Evolutionary conservation across 2,888 invertebrate genomes (phyloP), one percentile per base, ranked within the genome.

Genomic region (Galeopsomyia nigrocyanea): DNA sequence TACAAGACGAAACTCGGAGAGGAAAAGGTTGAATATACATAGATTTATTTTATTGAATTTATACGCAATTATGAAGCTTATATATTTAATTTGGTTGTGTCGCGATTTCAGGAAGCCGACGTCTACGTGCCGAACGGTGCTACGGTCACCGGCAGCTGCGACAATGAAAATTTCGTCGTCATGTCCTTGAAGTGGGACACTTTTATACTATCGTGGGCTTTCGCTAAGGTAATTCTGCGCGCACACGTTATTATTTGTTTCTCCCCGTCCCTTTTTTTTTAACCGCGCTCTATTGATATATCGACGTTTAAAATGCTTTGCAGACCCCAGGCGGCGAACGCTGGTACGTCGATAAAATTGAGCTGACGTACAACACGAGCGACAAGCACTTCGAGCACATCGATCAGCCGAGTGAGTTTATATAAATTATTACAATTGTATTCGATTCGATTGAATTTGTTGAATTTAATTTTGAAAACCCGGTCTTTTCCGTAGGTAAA

Each of bases 321-420:
- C 84, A 95, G 95, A 95, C 95, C 1, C 94, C 94, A 31, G 95
- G 95, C 5, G 95, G 95, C 7, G 95, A 96, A 82, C 90, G 94
- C 78, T 97, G 96, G 96, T 96, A 94, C 83, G 92, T 95, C 1
- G 92, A 92, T 78, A 91, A 90, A 79, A 90, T 96, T 76, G 92
- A 92, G 79, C 87, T 96, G 70, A 90, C 90, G 3, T 95, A 94
- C 86, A 94, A 94, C 84, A 88, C 89, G 0, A 86, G 87, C 62
- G 89, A 88, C 75, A 84, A 86, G 72, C 85, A 87, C 68, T 89
- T 90, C 75, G 84, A 87, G 71, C 88, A 88, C 71, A 85, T 87
- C 68, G 87, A 87, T 74, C 84, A 86, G 71, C 87, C 87, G 75
- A 87, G 89, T 89, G 79, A 83, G 84, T 78, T 13, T n/a, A n/a